Base-by-base conservation (phyloP, 1,140 invertebrate genomes). In the Drosophila pandora region DNA sequence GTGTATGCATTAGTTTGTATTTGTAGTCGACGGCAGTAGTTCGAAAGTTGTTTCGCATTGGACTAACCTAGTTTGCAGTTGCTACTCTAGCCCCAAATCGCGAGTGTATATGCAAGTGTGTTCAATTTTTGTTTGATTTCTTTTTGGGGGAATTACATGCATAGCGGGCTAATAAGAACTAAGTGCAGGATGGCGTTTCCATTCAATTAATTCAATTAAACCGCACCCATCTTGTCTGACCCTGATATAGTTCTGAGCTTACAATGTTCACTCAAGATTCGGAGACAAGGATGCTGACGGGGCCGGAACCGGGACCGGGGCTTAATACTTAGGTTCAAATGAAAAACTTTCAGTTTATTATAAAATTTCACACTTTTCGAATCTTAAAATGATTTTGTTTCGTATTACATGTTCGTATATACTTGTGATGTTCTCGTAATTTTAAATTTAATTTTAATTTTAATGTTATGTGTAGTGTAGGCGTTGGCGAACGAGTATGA, bases 271-370 rank as follows among this genome's bases (percentile, higher is more conserved):
- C 65, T 68, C 41, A 17, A 32, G 62, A 55, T 34, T 67, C 49
- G 37, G 13, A 72, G 65, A 68, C 76, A 81, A 50, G 60, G 56
- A 52, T 41, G 74, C 63, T 78, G 70, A 23, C 55, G 48, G 17
- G 17, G 17, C 17, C 17, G 17, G 17, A 17, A 17, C 17, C 17
- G 17, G 17, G 17, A 1, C 17, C 17, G 17, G 17, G 28, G n/a
- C 80, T 84, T 80, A 74, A 49, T 49, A 57, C 49, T 80, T 54
- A 78, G 45, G 72, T 81, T 81, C 47, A 77, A 85, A 85, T 77
- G 52, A 87, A 81, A 83, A 85, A 79, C 57, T 67, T 82, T 78
- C 34, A 59, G 69, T 85, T 85, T 85, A 87, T 82, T 85, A 69
- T 87, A 59, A 82, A 87, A 81, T 64, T 87, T 78, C 69, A 85